These are phyloP conservation scores for Chionodraco myersi DNA, from an alignment of 2,113 vertebrate genomes.

Conservation along the genomic window DNA sequence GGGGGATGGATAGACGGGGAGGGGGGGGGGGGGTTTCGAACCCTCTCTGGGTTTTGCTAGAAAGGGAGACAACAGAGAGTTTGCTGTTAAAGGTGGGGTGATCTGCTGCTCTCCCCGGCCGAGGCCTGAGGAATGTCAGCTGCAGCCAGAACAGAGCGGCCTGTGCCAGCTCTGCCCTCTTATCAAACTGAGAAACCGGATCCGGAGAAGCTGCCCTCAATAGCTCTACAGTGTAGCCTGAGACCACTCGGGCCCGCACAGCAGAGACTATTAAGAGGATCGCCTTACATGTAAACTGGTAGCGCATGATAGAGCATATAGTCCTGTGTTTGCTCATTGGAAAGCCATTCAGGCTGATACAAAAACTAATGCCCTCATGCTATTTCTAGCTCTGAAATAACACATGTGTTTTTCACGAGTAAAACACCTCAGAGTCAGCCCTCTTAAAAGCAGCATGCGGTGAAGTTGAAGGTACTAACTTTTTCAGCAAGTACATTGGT, in stretches of 20 bases:
- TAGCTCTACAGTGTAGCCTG: conserved; percentile 64
- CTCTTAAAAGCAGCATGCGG: conserved; percentile 44
- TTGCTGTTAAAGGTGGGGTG: conserved; percentile 59
- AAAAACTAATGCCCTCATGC: conserved; percentile 24
- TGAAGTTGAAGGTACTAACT: conserved; percentile 39
- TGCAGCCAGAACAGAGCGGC: conserved; percentile 53
- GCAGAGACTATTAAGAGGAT: conserved; percentile 51
- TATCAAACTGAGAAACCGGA: conserved; percentile 76
- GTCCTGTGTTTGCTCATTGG: conserved; percentile 29
- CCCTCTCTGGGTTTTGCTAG: conserved; percentile 38
- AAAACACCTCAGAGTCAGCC: conserved; percentile 27
- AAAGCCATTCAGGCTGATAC: conserved; percentile 24
- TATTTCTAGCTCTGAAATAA: conserved; percentile 36
- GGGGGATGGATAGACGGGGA: conserved; percentile 19
- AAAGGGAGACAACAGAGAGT: conserved; percentile 42
- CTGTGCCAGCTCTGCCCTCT: conserved; percentile 69
- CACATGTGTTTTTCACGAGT: conserved; percentile 42
- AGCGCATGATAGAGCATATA: conserved; percentile 45
- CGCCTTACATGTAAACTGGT: conserved; percentile 65
- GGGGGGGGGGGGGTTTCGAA: conserved; percentile 36
- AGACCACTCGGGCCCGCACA: conserved; percentile 57
- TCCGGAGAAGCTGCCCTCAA: conserved; percentile 64
- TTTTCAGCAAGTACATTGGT: conserved; percentile 25
- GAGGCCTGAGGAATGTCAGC: conserved; percentile 74
- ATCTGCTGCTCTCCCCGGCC: conserved; percentile 47